phyloP scores from a whole-genome alignment of 92 coral and sea anemone genomes.

The Epizoanthus stellaris region DNA sequence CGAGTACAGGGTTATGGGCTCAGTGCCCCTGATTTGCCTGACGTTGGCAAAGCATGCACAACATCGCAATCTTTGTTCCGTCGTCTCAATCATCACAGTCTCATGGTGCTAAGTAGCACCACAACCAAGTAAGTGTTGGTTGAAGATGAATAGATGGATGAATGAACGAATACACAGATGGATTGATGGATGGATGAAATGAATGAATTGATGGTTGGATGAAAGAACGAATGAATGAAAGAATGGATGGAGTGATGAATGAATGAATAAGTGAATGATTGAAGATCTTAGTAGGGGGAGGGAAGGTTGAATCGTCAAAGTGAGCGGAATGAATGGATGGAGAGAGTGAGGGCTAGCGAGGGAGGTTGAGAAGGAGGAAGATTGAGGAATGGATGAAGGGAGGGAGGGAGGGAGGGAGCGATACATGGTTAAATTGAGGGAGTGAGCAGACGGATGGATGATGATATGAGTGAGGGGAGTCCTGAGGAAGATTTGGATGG shows the following conservation, averaged over 20 bases:
- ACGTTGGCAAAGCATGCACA: slow-evolving; percentile 56
- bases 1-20: slow-evolving; percentile 91
- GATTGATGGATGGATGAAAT: neutral
- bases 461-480: no score
- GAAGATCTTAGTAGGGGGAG: no score
- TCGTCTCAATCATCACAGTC: slow-evolving; percentile 92
- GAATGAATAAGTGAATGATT: neutral
- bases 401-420: no score
- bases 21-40: slow-evolving; percentile 8
- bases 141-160: neutral
- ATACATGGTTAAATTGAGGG: no score
- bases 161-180: neutral
- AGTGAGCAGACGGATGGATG: no score
- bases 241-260: neutral
- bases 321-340: no score
- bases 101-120: slow-evolving; percentile 83
- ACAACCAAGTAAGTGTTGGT: slow-evolving; percentile 61
- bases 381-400: no score
- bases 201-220: neutral
- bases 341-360: no score
- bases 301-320: no score
- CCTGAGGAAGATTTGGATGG: no score
- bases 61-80: slow-evolving; percentile 86
- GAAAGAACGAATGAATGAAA: neutral
- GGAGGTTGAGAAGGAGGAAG: no score